A percentile compares a stretch with the other conserved stretches of the same genome.
Conservation (phyloP, 2,797 vertebrate species). For the Calcarius lapponicus region DNA sequence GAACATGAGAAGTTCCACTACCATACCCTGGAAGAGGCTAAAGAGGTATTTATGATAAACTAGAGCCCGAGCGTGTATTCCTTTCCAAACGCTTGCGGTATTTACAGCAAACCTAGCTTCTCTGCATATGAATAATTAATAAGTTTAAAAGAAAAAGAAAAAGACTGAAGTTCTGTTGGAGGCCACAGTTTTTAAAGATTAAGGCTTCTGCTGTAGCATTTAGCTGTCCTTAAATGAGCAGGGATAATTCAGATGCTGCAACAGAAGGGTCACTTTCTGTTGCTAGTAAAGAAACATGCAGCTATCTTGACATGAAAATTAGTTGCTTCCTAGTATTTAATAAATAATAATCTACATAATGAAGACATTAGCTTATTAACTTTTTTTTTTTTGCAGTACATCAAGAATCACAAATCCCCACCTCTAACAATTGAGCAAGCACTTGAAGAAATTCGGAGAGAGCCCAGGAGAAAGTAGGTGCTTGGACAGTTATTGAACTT, state of each 20-base stretch:
- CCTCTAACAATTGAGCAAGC: conserved; percentile 76
- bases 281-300: background rate
- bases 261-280: background rate
- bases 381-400: conserved; percentile 73
- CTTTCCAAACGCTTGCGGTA: rapidly evolving
- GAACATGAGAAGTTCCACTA: conserved; percentile 84
- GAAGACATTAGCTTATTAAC: background rate
- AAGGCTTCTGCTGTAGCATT: background rate
- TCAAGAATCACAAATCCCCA: conserved; percentile 73
- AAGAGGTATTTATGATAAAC: conserved; percentile 75
- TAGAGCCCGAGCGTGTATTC: rapidly evolving
- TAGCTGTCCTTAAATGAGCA: background rate
- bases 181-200: background rate
- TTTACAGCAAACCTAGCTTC: background rate
- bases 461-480: background rate
- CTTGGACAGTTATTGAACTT: background rate
- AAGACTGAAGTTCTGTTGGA: background rate
- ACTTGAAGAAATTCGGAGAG: conserved; percentile 74
- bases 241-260: background rate
- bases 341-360: background rate
- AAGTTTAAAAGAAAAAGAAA: background rate
- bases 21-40: conserved; percentile 86
- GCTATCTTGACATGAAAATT: background rate
- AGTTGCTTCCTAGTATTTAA: background rate
- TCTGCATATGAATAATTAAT: background rate